Evolutionary conservation across 2,113 vertebrate genomes (phyloP).

Genomic region (Tragulus kanchil): DNA sequence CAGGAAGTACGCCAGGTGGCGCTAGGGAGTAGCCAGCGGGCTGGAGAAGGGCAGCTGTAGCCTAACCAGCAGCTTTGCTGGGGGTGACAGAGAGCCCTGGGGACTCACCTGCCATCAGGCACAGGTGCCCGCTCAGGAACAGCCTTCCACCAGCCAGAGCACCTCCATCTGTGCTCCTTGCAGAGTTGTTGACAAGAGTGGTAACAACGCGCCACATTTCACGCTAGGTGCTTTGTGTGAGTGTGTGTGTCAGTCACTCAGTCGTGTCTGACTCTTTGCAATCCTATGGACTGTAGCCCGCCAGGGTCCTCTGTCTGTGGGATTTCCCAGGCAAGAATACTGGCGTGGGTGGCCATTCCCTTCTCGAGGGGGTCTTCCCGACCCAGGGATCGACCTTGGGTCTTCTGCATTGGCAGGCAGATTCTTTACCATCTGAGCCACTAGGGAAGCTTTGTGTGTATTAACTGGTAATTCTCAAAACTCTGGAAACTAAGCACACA

Average conservation of each 20-base stretch:
- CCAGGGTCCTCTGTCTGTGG: neutral
- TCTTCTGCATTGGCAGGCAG: neutral
- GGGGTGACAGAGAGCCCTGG: neutral
- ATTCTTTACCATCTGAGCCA: neutral
- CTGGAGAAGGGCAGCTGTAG: constrained; percentile 72
- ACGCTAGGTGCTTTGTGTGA: neutral
- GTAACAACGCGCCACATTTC: rapidly evolving
- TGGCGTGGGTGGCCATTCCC: neutral
- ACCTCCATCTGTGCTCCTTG: neutral
- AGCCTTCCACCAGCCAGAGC: neutral
- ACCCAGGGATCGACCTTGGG: neutral
- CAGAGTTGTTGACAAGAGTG: neutral
- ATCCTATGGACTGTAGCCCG: neutral
- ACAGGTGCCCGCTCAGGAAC: neutral
- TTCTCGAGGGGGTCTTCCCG: neutral
- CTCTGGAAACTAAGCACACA: neutral
- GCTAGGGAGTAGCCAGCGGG: constrained; percentile 91
- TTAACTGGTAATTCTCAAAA: neutral
- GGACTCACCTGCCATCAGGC: too few species aligned
- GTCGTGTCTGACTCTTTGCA: neutral
- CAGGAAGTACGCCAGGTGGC: constrained; percentile 92
- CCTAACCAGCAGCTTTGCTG: rapidly evolving
- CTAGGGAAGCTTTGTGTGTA: neutral
- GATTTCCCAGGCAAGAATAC: neutral
- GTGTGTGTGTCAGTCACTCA: neutral